A percentile compares a stretch with the other conserved stretches of the same genome.
phyloP scores from a whole-genome alignment of 1,140 invertebrate species.

The Octopus sinensis region DNA sequence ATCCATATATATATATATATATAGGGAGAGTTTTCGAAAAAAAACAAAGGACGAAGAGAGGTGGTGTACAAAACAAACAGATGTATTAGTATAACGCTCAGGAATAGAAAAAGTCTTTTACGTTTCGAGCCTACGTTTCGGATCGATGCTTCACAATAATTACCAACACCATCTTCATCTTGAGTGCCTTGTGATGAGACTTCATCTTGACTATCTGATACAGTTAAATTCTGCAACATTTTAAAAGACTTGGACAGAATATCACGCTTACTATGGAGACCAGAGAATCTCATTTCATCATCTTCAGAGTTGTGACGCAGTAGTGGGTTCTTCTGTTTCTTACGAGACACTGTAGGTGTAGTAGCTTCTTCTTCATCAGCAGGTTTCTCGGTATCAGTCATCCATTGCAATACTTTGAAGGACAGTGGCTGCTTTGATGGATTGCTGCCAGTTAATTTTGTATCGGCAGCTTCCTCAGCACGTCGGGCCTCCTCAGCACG shows the following conservation, averaged over 20 bases:
- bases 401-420: conserved; percentile 50
- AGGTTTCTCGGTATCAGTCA: conserved; percentile 43
- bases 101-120: too few relatives aligned
- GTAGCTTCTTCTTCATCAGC: conserved; percentile 24
- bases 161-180: conserved; percentile 32
- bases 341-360: conserved; percentile 7
- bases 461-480: background rate
- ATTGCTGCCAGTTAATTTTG: conserved; percentile 9
- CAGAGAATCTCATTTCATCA: conserved; percentile 62
- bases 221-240: conserved; percentile 62
- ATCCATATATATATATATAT: too few relatives aligned
- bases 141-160: conserved; percentile 51
- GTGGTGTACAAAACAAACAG: too few relatives aligned
- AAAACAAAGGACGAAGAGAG: too few relatives aligned
- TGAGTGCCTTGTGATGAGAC: conserved; percentile 15
- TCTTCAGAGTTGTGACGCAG: conserved; percentile 57
- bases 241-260: conserved; percentile 72
- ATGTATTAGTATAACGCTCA: too few relatives aligned
- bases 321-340: conserved; percentile 38
- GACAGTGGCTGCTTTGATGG: conserved; percentile 44
- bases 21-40: too few relatives aligned
- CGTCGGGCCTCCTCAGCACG: background rate
- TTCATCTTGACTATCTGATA: conserved; percentile 22
- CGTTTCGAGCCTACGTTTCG: too few relatives aligned
- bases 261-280: conserved; percentile 65